These are phyloP conservation scores for Poecilobothrus nobilitatus DNA, from an alignment of 2,888 invertebrate species.

Conservation along the genomic window DNA sequence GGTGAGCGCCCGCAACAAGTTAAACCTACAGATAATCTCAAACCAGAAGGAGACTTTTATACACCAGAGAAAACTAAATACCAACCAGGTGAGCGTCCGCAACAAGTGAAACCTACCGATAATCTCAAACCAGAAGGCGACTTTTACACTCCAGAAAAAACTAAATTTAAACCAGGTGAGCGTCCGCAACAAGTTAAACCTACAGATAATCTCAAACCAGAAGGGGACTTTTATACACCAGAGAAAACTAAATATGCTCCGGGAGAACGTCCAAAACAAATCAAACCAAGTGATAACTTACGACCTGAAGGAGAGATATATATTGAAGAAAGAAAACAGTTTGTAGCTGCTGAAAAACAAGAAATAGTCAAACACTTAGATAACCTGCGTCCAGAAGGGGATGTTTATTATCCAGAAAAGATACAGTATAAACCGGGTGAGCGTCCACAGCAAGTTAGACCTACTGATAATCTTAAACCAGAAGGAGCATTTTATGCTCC, in stretches of 20 bases:
- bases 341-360: slow-evolving; percentile 44
- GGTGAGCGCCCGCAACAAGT: slow-evolving; percentile 29
- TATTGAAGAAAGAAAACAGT: slow-evolving; percentile 42
- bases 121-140: slow-evolving; percentile 54
- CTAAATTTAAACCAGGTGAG: slow-evolving; percentile 44
- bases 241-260: slow-evolving; percentile 32
- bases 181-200: slow-evolving; percentile 45
- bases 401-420: slow-evolving; percentile 48
- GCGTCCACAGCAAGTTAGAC: slow-evolving; percentile 44
- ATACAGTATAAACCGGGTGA: slow-evolving; percentile 46
- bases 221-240: slow-evolving; percentile 50
- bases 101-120: slow-evolving; percentile 48
- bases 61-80: slow-evolving; percentile 37
- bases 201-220: slow-evolving; percentile 50
- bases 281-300: slow-evolving; percentile 53
- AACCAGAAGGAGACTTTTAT: slow-evolving; percentile 50
- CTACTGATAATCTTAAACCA: slow-evolving; percentile 49
- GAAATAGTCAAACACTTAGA: slow-evolving; percentile 45
- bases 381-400: slow-evolving; percentile 51
- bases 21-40: slow-evolving; percentile 37
- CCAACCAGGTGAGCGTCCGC: slow-evolving; percentile 19
- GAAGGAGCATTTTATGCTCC: slow-evolving; percentile 51
- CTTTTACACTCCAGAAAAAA: slow-evolving; percentile 44
- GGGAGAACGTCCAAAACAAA: slow-evolving; percentile 50
- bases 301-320: slow-evolving; percentile 46